Evolutionary conservation across 1,140 invertebrate species (phyloP).

Genomic region (Periplaneta americana): DNA sequence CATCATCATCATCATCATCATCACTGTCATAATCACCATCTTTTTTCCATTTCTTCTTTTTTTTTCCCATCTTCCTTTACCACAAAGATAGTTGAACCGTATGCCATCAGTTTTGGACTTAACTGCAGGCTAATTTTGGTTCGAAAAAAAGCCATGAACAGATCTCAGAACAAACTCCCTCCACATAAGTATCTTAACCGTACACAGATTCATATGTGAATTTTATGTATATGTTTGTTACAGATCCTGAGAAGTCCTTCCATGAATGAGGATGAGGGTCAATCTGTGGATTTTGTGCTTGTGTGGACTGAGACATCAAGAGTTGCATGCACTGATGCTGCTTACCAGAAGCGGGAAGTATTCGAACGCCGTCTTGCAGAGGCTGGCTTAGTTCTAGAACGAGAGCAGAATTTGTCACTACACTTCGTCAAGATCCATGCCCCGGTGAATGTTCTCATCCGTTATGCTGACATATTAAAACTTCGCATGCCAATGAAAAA

Average conservation of each 20-base stretch:
- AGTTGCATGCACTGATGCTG: conserved; percentile 12
- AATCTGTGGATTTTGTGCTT: conserved; percentile 35
- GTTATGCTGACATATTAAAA: conserved; percentile 91
- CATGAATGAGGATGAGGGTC: conserved; percentile 23
- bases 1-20: too few species aligned
- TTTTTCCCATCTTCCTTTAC: too few species aligned
- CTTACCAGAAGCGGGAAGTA: conserved; percentile 25
- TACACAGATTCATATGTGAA: too few species aligned
- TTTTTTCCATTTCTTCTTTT: too few species aligned
- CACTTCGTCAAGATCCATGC: conserved; percentile 74
- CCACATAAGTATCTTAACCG: too few species aligned
- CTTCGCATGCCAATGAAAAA: conserved; percentile 93
- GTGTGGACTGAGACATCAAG: conserved; percentile 24
- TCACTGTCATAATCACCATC: too few species aligned
- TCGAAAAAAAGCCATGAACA: too few species aligned
- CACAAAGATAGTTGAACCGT: too few species aligned
- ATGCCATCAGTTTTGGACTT: too few species aligned
- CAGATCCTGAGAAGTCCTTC: neutral
- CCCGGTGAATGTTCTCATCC: conserved; percentile 73
- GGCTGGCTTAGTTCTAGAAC: conserved; percentile 31
- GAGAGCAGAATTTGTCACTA: conserved; percentile 25
- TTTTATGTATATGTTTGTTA: too few species aligned
- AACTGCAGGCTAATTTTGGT: too few species aligned
- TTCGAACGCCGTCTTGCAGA: conserved; percentile 35
- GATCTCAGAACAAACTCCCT: too few species aligned